Evolutionary conservation across 2,113 vertebrate genomes (phyloP).

Genomic region (Notothenia rossii): DNA sequence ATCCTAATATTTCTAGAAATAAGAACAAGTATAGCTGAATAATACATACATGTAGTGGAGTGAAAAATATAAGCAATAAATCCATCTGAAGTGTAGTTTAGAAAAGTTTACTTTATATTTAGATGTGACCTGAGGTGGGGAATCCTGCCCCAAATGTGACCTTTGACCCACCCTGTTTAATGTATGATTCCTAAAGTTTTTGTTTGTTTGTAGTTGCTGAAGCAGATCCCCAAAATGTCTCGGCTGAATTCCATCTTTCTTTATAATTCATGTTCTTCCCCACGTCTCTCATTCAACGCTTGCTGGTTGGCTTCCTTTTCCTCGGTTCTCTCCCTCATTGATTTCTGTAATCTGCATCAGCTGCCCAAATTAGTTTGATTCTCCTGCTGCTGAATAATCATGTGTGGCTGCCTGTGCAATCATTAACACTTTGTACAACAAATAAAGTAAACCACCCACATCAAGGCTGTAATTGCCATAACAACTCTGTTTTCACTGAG

Average conservation of each 20-base stretch:
- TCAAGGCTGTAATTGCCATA: slow-evolving; percentile 62
- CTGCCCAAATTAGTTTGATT: slow-evolving; percentile 65
- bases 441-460: slow-evolving; percentile 75
- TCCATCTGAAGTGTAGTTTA: neutral
- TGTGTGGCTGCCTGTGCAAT: slow-evolving; percentile 63
- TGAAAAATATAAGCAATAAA: too few relatives aligned
- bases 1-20: too few relatives aligned
- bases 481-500: slow-evolving; percentile 37
- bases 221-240: slow-evolving; percentile 2
- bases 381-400: slow-evolving; percentile 71
- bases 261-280: slow-evolving; percentile 29
- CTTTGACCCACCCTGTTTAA: neutral
- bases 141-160: neutral
- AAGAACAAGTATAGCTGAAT: neutral
- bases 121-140: neutral
- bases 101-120: neutral
- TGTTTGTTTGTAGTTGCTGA: slow-evolving; percentile 6
- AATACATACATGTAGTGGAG: neutral
- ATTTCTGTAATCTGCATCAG: slow-evolving; percentile 66
- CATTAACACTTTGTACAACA: slow-evolving; percentile 75
- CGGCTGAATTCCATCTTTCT: neutral
- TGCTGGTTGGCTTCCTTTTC: slow-evolving; percentile 35
- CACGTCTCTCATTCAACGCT: slow-evolving; percentile 13
- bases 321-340: slow-evolving; percentile 50
- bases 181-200: slow-evolving; percentile 33